Conservation (phyloP, 2,113 vertebrate species). For the Epinephelus moara region DNA sequence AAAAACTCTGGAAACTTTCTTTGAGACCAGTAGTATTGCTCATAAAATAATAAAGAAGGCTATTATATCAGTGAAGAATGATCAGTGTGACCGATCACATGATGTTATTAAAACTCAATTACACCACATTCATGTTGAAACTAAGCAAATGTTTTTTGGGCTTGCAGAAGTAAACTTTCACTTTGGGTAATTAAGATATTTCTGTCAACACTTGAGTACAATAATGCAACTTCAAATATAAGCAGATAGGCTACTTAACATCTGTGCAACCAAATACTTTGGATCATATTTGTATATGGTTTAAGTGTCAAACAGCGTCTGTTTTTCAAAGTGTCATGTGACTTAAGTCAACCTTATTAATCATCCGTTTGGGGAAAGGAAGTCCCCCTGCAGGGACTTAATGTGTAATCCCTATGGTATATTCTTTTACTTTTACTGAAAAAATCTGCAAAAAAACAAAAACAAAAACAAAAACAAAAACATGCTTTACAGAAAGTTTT, state of each 20-base stretch:
- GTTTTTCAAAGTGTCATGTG: background rate
- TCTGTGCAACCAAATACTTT: background rate
- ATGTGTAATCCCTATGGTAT: background rate
- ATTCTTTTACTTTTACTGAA: background rate
- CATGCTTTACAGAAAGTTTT: background rate
- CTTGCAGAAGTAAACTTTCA: background rate
- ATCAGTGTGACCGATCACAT: background rate
- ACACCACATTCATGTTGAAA: conserved; percentile 11
- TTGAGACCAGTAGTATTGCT: background rate
- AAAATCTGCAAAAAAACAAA: background rate
- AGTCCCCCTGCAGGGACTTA: background rate
- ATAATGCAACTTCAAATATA: background rate
- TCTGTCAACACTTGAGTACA: background rate
- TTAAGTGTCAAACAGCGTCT: background rate
- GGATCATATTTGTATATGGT: background rate
- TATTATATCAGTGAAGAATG: background rate
- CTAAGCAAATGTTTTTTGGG: background rate
- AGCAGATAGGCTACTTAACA: no score
- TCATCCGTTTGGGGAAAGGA: background rate
- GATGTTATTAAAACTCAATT: background rate
- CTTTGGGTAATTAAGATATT: background rate
- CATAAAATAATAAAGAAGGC: background rate
- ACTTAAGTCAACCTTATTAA: conserved; percentile 1
- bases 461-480: no score
- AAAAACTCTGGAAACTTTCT: background rate